Evolutionary conservation across 1,140 invertebrate species (phyloP), one percentile per base, ranked within the genome.

Genomic region (Coenobita brevimanus): DNA sequence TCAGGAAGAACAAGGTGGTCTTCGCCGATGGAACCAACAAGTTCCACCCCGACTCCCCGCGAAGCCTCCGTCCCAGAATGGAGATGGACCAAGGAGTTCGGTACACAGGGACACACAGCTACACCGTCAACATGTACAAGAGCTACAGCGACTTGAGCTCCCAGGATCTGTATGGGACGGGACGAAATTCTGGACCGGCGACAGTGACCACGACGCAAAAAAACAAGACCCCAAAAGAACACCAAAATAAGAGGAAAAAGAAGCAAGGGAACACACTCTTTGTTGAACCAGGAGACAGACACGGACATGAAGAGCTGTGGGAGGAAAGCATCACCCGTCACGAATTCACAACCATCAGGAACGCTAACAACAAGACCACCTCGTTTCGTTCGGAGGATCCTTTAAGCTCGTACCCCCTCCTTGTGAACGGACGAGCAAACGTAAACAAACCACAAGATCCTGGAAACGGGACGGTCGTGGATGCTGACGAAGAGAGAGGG

Each of bases 61-160:
- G 75, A 33, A 83, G 81, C 33, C 43, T 76, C 6, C 27, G 75
- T 10, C 62, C 30, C 38, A 71, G 46, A 27, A 79, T 27, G 41
- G 85, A 87, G 21, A 50, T 57, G 8, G 85, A 87, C 30, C 85
- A 87, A 33, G 50, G 15, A 10, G n/a, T 87, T 2, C 69, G 78
- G 62, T 71, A 69, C 33, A 30, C 76, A 10, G 78, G 79, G 4
- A 50, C 75, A 3, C 62, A 67, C 50, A 50, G 76, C 50, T 80
- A 73, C 76, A 73, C 17, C 10, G 85, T 87, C 27, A 87, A 87
- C 46, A 87, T 87, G 76, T 87, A 87, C 33, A 80, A 71, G 13
- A 87, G 85, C 21, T 87, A 80, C 78, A 87, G 62, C 38, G 85
- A 87, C 78, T 50, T 87, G 0, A 87, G 30, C 33, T 62, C 76